Evolutionary conservation across 2,888 invertebrate species (phyloP), one percentile per base, ranked within the genome.

Genomic region (Gastracanthus pulcherrimus): DNA sequence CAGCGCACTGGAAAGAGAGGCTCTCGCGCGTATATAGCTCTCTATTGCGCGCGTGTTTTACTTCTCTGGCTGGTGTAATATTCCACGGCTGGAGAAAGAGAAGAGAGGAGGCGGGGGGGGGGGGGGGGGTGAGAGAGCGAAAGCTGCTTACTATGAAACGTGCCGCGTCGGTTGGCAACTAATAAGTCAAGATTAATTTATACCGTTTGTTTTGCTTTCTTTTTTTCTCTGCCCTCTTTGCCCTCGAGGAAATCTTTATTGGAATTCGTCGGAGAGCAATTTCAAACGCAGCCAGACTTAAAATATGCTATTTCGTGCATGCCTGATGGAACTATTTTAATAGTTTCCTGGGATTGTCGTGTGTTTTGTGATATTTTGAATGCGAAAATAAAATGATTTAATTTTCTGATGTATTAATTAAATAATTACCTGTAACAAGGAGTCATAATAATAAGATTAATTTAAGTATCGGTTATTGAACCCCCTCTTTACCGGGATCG

Each of bases 131-230:
- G 23, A 19, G 36, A 29, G 4, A 26, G 34, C 26, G 29, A 36
- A 62, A 80, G 78, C 69, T 76, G 31, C 76, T 69, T 58, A 76
- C 23, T 16, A 6, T 3, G 62, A 45, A 31, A 60, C 45, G 31
- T 29, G 60, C 60, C 45, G 34, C 31, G 55, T 62, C 62, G 62
- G 13, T 51, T 29, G 60, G n/a, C 69, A 62, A 62, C 77, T 70
- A 70, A 79, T 72, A 71, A 72, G 72, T 79, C 79, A 72, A 79
- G 79, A 79, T 79, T 79, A 72, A 79, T 79, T 74, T 55, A 19
- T 64, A 4, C 51, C 70, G 70, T 78, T 71, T 80, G 58, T 69
- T 66, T 55, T 72, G 31, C 76, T n/a, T 66, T 38, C 31, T 38
- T 38, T 74, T 60, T 58, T 58, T 7, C 41, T 5, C 34, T 13